These are phyloP conservation scores for Corythornis madagascariensis DNA, from an alignment of 2,113 vertebrate genomes.

Conservation along the genomic window DNA sequence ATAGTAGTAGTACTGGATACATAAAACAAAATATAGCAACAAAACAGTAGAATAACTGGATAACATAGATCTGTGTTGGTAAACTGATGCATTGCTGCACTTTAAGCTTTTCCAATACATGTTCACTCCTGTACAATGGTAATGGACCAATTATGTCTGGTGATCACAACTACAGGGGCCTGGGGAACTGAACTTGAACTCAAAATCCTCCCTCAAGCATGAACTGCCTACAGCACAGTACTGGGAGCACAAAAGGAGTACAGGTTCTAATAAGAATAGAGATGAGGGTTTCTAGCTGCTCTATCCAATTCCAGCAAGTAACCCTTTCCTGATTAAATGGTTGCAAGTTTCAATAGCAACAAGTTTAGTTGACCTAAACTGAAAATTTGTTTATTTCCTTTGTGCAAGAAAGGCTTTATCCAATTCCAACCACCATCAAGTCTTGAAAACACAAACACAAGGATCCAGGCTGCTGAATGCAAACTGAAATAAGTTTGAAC, in stretches of 20 bases:
- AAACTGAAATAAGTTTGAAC: not conserved
- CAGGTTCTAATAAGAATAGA: not conserved
- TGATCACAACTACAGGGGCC: not conserved
- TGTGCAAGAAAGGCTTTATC: not conserved
- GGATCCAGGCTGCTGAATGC: not conserved
- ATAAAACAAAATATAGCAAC: not conserved
- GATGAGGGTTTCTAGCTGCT: not conserved
- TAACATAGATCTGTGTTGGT: not conserved
- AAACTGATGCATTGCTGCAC: not conserved
- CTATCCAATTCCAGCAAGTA: not conserved
- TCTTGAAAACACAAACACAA: not conserved
- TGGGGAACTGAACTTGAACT: not conserved
- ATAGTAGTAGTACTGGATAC: not conserved
- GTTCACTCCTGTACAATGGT: not conserved
- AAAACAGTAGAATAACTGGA: not conserved
- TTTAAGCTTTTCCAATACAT: not conserved
- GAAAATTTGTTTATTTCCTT: not conserved
- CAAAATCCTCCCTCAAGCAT: not conserved
- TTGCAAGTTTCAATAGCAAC: not conserved
- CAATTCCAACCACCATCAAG: not conserved
- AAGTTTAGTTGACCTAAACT: not conserved
- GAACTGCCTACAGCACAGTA: not conserved
- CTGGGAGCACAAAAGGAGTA: not conserved
- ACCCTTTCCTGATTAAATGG: not conserved
- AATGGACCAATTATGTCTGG: not conserved